Evolutionary conservation across 92 coral and sea anemone species (phyloP).

Genomic region (Siderastrea radians): DNA sequence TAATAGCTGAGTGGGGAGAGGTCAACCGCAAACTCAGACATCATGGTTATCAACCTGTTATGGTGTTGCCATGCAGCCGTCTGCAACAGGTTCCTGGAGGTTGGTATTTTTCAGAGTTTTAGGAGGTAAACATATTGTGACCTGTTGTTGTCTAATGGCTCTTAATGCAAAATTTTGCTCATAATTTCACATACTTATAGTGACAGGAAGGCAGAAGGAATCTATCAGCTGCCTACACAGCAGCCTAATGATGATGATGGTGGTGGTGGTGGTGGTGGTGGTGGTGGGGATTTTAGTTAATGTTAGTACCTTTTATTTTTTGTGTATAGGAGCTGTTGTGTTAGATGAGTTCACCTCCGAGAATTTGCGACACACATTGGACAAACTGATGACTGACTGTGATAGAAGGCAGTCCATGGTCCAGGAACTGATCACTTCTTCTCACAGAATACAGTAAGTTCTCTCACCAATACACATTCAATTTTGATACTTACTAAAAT

Average conservation of each 20-base stretch:
- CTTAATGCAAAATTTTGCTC: too few relatives aligned
- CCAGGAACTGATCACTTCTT: constrained; percentile 94
- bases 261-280: too few relatives aligned
- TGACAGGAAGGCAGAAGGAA: too few relatives aligned
- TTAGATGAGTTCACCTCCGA: constrained; percentile 92
- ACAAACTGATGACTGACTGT: constrained; percentile 90
- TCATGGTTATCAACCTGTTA: constrained; percentile 97
- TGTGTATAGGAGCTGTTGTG: constrained; percentile 75
- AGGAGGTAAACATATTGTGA: too few relatives aligned
- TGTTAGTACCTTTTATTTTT: background rate
- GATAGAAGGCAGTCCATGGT: constrained; percentile 96
- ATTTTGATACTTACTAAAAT: too few relatives aligned
- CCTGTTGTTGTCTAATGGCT: too few relatives aligned
- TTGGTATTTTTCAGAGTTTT: background rate
- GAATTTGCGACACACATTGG: constrained; percentile 88
- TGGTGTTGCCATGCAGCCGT: constrained; percentile 80
- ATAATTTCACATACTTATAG: too few relatives aligned
- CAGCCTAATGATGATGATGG: too few relatives aligned
- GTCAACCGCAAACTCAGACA: constrained; percentile 90
- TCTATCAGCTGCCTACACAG: too few relatives aligned
- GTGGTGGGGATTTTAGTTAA: background rate
- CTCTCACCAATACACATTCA: background rate
- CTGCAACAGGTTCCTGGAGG: constrained; percentile 72
- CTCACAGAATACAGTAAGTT: constrained; percentile 96
- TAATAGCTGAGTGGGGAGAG: constrained; percentile 89